Base-by-base conservation (phyloP, 1,140 invertebrate species). In the Dryas iulia region DNA sequence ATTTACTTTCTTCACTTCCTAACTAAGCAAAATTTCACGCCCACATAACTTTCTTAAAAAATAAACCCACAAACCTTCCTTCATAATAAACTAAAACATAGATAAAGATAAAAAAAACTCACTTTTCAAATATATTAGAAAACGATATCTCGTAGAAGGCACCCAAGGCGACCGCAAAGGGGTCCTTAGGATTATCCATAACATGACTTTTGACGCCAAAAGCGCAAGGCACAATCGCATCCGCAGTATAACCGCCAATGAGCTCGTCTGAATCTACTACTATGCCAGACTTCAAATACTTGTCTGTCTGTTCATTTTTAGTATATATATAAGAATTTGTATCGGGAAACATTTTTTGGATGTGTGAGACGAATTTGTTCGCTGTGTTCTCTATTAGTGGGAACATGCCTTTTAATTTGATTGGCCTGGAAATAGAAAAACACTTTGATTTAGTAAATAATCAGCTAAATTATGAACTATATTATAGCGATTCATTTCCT, bases 41-140 rank as follows among this genome's bases (percentile, higher is more conserved):
- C n/a, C n/a, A n/a, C n/a, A n/a, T n/a, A n/a, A n/a, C n/a, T n/a
- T n/a, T n/a, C n/a, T n/a, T n/a, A n/a, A n/a, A n/a, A n/a, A n/a
- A n/a, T n/a, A n/a, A n/a, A n/a, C n/a, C n/a, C n/a, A n/a, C n/a
- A n/a, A n/a, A n/a, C n/a, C n/a, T n/a, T n/a, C n/a, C n/a, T n/a
- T n/a, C n/a, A n/a, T n/a, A 28, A 28, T 28, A 28, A 28, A 28
- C 26, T 3, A 3, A 28, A 28, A 28, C 6, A 28, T 3, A 28
- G 2, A 28, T 6, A 28, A 28, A 28, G 2, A 28, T 47, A 59
- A 31, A 70, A 54, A 21, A 23, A 64, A 84, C 85, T 79, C 72
- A 91, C 89, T 90, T 91, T 62, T 89, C 84, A 78, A 91, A 87
- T n/a, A 91, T 79, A 71, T 90, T 90, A 25, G 67, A 85, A 26